Conservation (phyloP, 2,888 invertebrate species). For the Caenorhabditis sp. region DNA sequence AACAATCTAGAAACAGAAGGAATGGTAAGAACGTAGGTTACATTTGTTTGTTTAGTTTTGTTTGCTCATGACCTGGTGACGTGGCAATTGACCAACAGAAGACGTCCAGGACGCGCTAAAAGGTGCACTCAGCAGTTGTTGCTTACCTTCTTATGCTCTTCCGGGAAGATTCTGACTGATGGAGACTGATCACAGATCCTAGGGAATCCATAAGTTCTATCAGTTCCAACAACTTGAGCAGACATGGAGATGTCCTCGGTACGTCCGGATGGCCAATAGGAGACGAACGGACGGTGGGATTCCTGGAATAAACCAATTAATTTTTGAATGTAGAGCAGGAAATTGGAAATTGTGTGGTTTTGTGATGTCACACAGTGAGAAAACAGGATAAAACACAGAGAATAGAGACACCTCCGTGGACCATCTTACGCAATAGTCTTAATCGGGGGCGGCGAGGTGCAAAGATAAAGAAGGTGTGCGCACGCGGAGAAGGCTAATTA, state of each 20-base stretch:
- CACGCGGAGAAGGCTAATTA: slow-evolving; percentile 44
- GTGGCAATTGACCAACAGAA: slow-evolving; percentile 31
- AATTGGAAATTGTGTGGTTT: slow-evolving; percentile 8
- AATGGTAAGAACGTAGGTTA: slow-evolving; percentile 52
- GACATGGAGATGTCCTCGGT: slow-evolving; percentile 72
- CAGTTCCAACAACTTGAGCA: slow-evolving; percentile 78
- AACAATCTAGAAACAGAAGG: slow-evolving; percentile 29
- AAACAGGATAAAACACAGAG: slow-evolving; percentile 32
- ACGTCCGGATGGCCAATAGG: slow-evolving; percentile 70
- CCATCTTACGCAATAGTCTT: slow-evolving; percentile 51
- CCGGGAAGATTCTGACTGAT: slow-evolving; percentile 71
- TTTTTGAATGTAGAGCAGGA: background rate
- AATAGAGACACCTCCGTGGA: slow-evolving; percentile 11
- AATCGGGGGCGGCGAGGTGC: slow-evolving; percentile 38
- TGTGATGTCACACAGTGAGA: slow-evolving; percentile 29
- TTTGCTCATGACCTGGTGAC: slow-evolving; percentile 45
- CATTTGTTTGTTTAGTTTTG: slow-evolving; percentile 64
- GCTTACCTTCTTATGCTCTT: slow-evolving; percentile 64
- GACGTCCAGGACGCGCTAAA: slow-evolving; percentile 25
- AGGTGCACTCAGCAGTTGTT: slow-evolving; percentile 4
- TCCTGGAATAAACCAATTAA: slow-evolving; percentile 68
- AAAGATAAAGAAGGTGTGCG: slow-evolving; percentile 32
- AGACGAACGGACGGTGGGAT: slow-evolving; percentile 75
- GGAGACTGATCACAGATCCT: slow-evolving; percentile 79
- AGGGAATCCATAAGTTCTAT: slow-evolving; percentile 80